Evolutionary conservation across 2,888 invertebrate species (phyloP), one percentile per base, ranked within the genome.

Genomic region (Brachyptera risi): DNA sequence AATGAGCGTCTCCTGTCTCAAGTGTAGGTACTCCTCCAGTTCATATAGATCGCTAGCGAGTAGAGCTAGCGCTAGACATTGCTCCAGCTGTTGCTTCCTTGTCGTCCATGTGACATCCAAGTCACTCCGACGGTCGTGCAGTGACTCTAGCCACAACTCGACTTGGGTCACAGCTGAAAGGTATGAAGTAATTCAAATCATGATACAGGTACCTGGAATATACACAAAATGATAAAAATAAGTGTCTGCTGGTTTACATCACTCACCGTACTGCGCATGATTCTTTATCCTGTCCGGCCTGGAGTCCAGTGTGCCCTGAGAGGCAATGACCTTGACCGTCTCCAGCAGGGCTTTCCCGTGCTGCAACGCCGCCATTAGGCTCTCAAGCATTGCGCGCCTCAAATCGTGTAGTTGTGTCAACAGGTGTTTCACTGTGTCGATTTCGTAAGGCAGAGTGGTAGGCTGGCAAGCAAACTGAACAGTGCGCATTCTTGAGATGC

Each of bases 351-450:
- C 79, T 72, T 90, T 89, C 54, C 92, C 92, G 66, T 88, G 84
- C 71, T 90, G 88, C 54, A 93, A 77, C 1, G 92, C 87, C n/a
- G 82, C 80, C 83, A 91, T 89, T 1, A 92, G 81, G 4, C 86
- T 79, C 67, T 90, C 90, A 61, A 92, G 76, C 73, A 92, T 84
- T 56, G 82, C 79, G 70, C 86, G 85, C 63, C 86, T 78, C 65
- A 87, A 76, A 67, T 89, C 88, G 70, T 88, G 86, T 68, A 90
- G 84, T 71, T 82, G 84, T 62, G 81, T 82, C 21, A 91, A 76
- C 69, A 86, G 81, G 67, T 80, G 81, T 71, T 86, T 85, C 37
- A 90, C 87, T 1, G 83, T 82, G 59, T 87, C 84, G 63, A 87
- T 85, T 69, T 90, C 88, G 56, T 84, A 80, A 17, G 90, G 88